Evolutionary conservation across 2,797 vertebrate species (phyloP), one percentile per base, ranked within the genome.

Genomic region (Coracias cyanogaster): DNA sequence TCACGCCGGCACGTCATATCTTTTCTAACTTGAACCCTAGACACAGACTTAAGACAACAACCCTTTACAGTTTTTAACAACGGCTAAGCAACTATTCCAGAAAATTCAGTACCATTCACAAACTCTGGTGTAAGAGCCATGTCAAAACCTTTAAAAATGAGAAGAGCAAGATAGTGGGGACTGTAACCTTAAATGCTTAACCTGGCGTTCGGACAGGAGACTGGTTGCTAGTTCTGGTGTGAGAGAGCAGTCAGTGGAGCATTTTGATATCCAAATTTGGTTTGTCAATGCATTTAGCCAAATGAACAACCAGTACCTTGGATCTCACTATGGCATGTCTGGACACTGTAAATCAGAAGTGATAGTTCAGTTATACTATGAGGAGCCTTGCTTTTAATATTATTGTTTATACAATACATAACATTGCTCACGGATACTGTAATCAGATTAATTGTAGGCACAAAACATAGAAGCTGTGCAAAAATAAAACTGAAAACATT

Each of bases 271-370:
- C 77, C 43, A 88, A 79, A 94, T 91, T 94, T 73, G 85, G 69
- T 91, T 86, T 86, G 62, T 92, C 66, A 62, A 33, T 28, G 60
- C 1, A 0, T 62, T 94, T 76, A 89, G 51, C 28, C 43, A 95
- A 92, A 94, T 29, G 35, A 94, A 90, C 15, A 51, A 69, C 1
- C 10, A 79, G 62, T 55, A 29, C 45, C 93, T 94, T 95, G 66
- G 62, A 96, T 76, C n/a, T 60, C 73, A 65, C 86, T 95, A 86
- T 37, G 86, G 65, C 31, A 46, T 15, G 69, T 74, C 89, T 93
- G 85, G 61, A 91, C 45, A 83, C 26, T 74, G 82, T 89, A 93
- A 90, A 93, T 87, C 82, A 93, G 41, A 89, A 92, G 46, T 13
- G 61, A 92, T 58, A 85, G 86, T 51, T 93, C 65, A 78, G 61